Base-by-base conservation (phyloP, 1,140 invertebrate species). In the Aphelenchoides avenae region DNA sequence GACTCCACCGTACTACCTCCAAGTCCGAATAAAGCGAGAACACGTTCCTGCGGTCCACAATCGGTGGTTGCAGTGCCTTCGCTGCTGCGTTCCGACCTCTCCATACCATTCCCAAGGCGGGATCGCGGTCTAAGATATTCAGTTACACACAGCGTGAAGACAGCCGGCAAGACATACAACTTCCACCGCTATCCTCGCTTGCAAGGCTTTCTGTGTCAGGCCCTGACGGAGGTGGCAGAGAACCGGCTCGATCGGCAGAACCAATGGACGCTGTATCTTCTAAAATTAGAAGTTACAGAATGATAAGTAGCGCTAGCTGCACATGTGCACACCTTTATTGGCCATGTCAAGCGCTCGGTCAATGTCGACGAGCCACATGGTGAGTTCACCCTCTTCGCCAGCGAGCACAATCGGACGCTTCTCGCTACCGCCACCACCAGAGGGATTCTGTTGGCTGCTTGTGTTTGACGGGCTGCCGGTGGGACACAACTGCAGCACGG, bases 11-110 rank as follows among this genome's bases (percentile, higher is more conserved):
- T n/a, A 70, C 18, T 1, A 33, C 67, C 36, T 71, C 68, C 46
- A 68, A 13, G 48, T 68, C 52, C 29, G 50, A 44, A 48, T 71
- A 68, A 11, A 68, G 39, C 7, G 42, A 33, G 33, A 68, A 71
- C 24, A 68, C 7, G 36, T 68, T 68, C 34, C 49, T 55, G 30
- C 65, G 27, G 37, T 71, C 53, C 11, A 68, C 43, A 40, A 71
- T 50, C 1, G 65, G 65, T 11, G 65, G 65, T 11, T 54, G 62
- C 4, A 68, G 40, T 7, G 57, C 41, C 33, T 34, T 59, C 34
- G 64, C 65, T 18, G 69, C 68, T 7, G 65, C 49, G 44, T 69
- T 70, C 36, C 43, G 20, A 22, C 49, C 44, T 11, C 68, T 7
- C 50, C 66, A 53, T 22, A 48, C 26, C 9, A 52, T 37, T 7